Percentiles rank a stretch among this genome's conserved stretches.
These are phyloP conservation scores for Stercorarius parasiticus DNA, from an alignment of 2,113 vertebrate genomes.

Conservation along the genomic window DNA sequence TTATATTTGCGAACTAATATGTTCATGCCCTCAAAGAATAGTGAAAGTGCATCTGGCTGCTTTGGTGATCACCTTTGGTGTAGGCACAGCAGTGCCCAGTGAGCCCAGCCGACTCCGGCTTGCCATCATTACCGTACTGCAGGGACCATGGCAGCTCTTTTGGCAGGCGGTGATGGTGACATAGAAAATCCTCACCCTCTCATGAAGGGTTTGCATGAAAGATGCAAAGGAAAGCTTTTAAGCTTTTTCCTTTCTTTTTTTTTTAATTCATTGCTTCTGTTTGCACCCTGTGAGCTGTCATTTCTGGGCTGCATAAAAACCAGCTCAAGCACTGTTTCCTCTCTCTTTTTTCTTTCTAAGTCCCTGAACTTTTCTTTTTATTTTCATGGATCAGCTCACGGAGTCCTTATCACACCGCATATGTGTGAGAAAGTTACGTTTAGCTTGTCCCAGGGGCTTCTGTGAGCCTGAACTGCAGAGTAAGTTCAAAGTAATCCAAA, in stretches of 20 bases:
- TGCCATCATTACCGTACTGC: not conserved
- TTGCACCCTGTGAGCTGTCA: not conserved
- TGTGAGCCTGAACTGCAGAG: not conserved
- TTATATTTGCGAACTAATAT: not conserved
- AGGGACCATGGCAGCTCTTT: not conserved
- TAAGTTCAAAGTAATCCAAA: not conserved
- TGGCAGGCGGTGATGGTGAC: not conserved
- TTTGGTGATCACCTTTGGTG: not conserved
- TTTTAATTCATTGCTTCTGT: not conserved
- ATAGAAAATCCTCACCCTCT: not conserved
- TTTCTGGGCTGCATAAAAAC: not conserved
- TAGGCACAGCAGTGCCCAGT: not conserved
- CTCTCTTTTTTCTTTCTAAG: not conserved
- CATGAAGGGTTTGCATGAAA: not conserved
- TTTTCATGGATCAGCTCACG: not conserved
- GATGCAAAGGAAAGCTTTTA: not conserved
- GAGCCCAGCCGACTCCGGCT: not conserved
- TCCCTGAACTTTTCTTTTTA: not conserved
- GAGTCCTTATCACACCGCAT: not conserved
- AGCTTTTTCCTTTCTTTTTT: not conserved
- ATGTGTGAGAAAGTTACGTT: not conserved
- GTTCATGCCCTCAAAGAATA: not conserved
- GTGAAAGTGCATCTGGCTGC: not conserved
- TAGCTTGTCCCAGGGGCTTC: not conserved
- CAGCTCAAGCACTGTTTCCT: not conserved